These are phyloP conservation scores for Junonia oenone DNA, from an alignment of 2,888 invertebrate species.

Conservation along the genomic window DNA sequence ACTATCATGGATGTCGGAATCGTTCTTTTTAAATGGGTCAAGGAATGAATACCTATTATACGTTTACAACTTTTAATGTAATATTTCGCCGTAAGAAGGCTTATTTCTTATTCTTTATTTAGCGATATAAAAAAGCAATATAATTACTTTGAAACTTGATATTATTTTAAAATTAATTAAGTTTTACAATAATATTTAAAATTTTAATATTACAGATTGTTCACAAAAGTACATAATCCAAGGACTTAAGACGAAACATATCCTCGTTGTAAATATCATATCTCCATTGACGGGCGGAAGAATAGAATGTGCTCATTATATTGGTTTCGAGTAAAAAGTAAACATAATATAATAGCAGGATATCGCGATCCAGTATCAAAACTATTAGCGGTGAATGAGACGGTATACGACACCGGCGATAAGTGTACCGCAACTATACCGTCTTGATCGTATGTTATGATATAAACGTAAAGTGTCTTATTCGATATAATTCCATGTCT, in stretches of 20 bases:
- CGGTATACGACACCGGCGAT: slow-evolving; percentile 25
- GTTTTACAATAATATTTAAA: no score
- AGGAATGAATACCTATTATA: not conserved
- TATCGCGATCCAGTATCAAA: slow-evolving; percentile 70
- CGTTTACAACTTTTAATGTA: not conserved
- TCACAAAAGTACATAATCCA: not conserved
- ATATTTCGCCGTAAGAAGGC: no score
- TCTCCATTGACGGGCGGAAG: slow-evolving; percentile 29
- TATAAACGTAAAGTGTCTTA: not conserved
- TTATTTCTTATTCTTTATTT: no score
- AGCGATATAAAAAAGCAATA: no score
- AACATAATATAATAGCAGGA: slow-evolving; percentile 70
- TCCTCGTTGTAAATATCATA: slow-evolving; percentile 1
- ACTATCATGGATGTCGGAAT: not conserved
- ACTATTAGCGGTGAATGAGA: slow-evolving; percentile 62
- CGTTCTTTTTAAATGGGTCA: not conserved
- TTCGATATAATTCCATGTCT: not conserved
- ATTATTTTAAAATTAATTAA: no score
- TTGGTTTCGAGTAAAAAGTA: slow-evolving; percentile 66
- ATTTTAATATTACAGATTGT: not conserved
- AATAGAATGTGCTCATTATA: slow-evolving; percentile 40
- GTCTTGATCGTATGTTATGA: slow-evolving; percentile 14
- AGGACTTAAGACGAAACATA: not conserved
- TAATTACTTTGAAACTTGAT: no score
- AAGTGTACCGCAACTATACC: slow-evolving; percentile 21